Evolutionary conservation across 2,797 vertebrate species (phyloP).

Genomic region (Tapera naevia): DNA sequence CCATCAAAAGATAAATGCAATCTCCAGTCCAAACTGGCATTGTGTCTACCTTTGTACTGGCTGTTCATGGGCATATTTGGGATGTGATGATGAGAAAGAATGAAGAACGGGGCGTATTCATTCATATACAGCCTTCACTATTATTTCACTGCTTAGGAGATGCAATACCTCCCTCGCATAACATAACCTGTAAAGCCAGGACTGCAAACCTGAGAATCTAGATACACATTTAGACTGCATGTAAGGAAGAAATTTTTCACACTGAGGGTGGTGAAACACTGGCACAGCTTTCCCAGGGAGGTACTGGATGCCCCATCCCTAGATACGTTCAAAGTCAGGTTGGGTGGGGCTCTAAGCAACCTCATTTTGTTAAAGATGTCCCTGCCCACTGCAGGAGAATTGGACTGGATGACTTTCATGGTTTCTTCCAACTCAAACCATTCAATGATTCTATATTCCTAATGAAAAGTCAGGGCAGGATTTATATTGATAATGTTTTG

Average conservation of each 20-base stretch:
- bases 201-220: background rate
- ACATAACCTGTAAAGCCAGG: background rate
- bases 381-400: too few species aligned
- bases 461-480: background rate
- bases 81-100: background rate
- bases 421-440: too few species aligned
- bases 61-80: background rate
- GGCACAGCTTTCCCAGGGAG: too few species aligned
- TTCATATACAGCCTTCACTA: background rate
- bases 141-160: background rate
- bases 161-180: background rate
- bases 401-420: too few species aligned
- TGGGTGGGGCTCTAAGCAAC: too few species aligned
- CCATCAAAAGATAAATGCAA: constrained; percentile 44
- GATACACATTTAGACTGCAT: too few species aligned
- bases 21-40: constrained; percentile 37
- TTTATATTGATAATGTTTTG: background rate
- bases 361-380: too few species aligned
- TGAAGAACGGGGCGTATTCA: background rate
- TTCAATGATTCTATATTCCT: background rate
- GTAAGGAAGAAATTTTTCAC: too few species aligned
- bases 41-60: constrained; percentile 1
- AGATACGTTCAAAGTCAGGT: too few species aligned
- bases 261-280: too few species aligned
- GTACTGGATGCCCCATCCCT: too few species aligned